phyloP scores from a whole-genome alignment of 2,797 vertebrate genomes.

The Tympanoctomys barrerae region DNA sequence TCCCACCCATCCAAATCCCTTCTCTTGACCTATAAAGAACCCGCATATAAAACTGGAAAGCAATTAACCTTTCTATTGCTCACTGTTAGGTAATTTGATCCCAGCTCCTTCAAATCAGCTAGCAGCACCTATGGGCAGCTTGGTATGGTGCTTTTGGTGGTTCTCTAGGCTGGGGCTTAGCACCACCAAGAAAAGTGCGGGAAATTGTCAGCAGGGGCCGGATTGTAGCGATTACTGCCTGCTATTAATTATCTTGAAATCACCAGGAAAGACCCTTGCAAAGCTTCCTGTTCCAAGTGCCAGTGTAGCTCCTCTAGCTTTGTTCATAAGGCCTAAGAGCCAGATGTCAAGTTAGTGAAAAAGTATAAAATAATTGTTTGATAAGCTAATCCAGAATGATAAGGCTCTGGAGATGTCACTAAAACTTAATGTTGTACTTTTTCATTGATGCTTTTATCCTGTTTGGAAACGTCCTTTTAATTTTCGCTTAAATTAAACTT shows the following conservation, averaged over 20 bases:
- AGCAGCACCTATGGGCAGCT: background rate
- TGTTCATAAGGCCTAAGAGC: background rate
- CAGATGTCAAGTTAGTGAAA: background rate
- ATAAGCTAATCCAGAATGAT: background rate
- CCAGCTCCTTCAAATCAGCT: background rate
- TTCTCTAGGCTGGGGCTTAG: background rate
- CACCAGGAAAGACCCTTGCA: background rate
- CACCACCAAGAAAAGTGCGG: background rate
- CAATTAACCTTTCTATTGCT: background rate
- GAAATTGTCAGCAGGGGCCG: background rate
- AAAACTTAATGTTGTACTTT: background rate
- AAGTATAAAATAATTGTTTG: background rate
- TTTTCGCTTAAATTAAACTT: conserved; percentile 6
- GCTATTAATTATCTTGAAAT: background rate
- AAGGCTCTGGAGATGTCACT: background rate
- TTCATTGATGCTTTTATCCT: background rate
- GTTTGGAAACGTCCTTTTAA: conserved; percentile 13
- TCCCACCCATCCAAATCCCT: background rate
- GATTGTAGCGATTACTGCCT: background rate
- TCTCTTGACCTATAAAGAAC: background rate
- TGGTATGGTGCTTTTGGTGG: background rate
- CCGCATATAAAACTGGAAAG: background rate
- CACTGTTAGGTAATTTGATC: background rate
- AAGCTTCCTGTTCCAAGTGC: background rate
- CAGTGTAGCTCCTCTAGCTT: background rate